Evolutionary conservation across 1,140 invertebrate species (phyloP).

Genomic region (Acromyrmex charruanus): DNA sequence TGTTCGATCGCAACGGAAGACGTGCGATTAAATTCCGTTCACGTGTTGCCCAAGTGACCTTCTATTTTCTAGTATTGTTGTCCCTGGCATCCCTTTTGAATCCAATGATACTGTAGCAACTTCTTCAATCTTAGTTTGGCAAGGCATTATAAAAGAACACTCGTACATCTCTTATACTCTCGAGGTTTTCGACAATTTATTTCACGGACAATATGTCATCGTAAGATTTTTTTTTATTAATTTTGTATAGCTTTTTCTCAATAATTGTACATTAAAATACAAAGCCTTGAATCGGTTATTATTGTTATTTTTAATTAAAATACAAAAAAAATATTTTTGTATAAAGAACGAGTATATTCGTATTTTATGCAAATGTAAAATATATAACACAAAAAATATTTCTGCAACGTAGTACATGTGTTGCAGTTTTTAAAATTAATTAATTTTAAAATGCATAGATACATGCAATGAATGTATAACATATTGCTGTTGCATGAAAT

Average conservation of each 20-base stretch:
- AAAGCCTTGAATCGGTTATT: too few species aligned
- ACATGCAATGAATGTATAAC: background rate
- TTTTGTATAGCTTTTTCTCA: background rate
- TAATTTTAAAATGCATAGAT: background rate
- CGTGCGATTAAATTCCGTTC: conserved; percentile 34
- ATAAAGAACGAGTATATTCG: background rate
- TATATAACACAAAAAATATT: conserved; percentile 1
- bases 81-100: conserved; percentile 11
- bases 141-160: conserved; percentile 9
- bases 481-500: background rate
- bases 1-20: conserved; percentile 4
- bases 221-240: background rate
- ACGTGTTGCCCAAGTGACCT: conserved; percentile 35
- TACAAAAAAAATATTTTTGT: background rate
- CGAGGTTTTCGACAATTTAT: background rate
- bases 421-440: background rate
- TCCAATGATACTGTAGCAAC: background rate
- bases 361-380: background rate
- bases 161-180: background rate
- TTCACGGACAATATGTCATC: background rate
- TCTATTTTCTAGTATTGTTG: background rate
- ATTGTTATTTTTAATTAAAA: background rate
- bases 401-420: background rate
- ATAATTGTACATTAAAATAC: too few species aligned
- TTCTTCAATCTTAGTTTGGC: conserved; percentile 41